Conservation (phyloP, 2,113 vertebrate species). For the Chlorocebus sabaeus region DNA sequence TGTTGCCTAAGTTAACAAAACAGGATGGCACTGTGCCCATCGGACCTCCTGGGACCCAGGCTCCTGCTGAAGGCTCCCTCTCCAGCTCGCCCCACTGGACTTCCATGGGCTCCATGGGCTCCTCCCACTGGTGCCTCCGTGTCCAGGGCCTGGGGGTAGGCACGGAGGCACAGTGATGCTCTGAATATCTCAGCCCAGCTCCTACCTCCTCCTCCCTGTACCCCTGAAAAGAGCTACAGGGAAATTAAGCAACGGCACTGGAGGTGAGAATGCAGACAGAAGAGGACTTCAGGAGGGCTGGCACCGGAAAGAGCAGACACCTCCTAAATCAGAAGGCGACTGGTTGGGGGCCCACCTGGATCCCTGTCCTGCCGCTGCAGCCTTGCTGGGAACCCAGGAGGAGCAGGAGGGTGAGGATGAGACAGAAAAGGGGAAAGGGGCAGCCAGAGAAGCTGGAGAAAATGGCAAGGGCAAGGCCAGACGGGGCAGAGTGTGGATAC, state of each 20-base stretch:
- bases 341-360: neutral
- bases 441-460: neutral
- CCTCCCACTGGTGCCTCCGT: neutral
- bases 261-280: accelerated
- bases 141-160: accelerated
- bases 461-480: neutral
- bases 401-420: neutral
- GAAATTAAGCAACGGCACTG: accelerated
- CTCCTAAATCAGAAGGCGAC: neutral
- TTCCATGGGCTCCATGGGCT: neutral
- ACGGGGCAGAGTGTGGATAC: neutral
- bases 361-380: neutral
- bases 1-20: neutral
- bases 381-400: neutral
- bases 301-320: neutral
- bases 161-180: accelerated
- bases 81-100: neutral
- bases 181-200: accelerated
- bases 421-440: neutral
- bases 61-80: neutral
- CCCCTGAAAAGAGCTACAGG: neutral
- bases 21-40: neutral
- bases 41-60: accelerated
- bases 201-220: too few relatives aligned
- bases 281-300: neutral